Conservation (phyloP, 2,113 vertebrate species). For the Nothoprocta pentlandii region DNA sequence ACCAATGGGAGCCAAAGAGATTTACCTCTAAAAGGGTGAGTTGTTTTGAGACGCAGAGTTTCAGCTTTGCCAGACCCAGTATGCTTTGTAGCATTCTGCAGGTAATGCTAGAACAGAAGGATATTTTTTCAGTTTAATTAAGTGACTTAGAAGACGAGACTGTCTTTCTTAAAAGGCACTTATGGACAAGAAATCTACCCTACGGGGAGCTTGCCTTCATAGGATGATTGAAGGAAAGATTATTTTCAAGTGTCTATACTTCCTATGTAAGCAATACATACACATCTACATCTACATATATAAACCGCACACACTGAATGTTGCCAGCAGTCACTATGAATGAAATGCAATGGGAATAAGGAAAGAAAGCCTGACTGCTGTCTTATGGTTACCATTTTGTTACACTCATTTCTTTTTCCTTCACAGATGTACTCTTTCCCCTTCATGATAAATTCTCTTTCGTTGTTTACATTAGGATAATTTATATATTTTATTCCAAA, state of each 20-base stretch:
- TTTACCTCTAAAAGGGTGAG: background rate
- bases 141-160: background rate
- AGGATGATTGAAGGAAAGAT: constrained; percentile 28
- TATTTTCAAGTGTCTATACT: constrained; percentile 61
- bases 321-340: constrained; percentile 68
- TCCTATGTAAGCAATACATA: constrained; percentile 57
- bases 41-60: background rate
- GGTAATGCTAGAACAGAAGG: background rate
- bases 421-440: constrained; percentile 23
- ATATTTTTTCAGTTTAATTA: background rate
- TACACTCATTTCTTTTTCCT: background rate
- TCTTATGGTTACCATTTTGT: constrained; percentile 60
- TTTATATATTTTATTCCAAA: background rate
- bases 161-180: background rate
- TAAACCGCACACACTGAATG: constrained; percentile 52
- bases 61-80: background rate
- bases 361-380: constrained; percentile 43
- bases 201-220: background rate
- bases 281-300: constrained; percentile 63
- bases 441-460: constrained; percentile 22
- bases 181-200: background rate
- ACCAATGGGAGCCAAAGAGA: background rate
- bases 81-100: background rate
- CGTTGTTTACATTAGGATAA: background rate
- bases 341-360: constrained; percentile 72